Evolutionary conservation across 2,888 invertebrate species (phyloP), one percentile per base, ranked within the genome.

Genomic region (Caenorhabditis becei): DNA sequence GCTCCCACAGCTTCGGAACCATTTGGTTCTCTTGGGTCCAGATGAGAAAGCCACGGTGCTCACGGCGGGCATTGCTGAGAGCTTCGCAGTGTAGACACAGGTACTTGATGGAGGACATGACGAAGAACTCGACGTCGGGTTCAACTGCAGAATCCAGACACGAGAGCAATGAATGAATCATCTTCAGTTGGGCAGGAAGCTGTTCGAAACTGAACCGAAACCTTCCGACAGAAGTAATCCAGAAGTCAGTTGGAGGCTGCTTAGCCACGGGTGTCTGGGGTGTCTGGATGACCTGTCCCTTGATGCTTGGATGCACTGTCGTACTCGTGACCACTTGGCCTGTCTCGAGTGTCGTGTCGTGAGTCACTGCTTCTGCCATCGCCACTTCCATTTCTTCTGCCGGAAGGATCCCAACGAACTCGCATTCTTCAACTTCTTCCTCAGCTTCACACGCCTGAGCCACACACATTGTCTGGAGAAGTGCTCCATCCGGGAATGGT

Each of bases 31-130:
- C 96, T 92, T 99, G 82, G 2, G 85, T 83, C 90, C 90, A 90
- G 11, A 89, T 87, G n/a, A 89, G 65, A 71, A 88, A 90, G 18
- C 89, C 86, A 18, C 86, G 80, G 91, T 97, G 95, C 88, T 97
- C 96, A 78, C 95, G 94, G 0, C 96, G 94, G 0, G 95, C 95
- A 90, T 94, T 95, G 18, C 94, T 94, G 85, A 96, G 93, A n/a
- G 96, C 96, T 91, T 98, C 97, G 0, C 96, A 96, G 91, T 97
- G 96, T 26, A 99, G 93, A 72, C 96, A 95, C 91, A 98, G 93
- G 75, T 96, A 94, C 92, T 96, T 96, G 32, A 99, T 93, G 85
- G 96, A 96, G 90, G 96, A 95, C 70, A 99, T 93, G 91, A 97
- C 94, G 91, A 96, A 96, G 92, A 96, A 97, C 23, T 97, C 93